Base-by-base conservation (phyloP, 2,888 invertebrate species). In the Gari tellinella region DNA sequence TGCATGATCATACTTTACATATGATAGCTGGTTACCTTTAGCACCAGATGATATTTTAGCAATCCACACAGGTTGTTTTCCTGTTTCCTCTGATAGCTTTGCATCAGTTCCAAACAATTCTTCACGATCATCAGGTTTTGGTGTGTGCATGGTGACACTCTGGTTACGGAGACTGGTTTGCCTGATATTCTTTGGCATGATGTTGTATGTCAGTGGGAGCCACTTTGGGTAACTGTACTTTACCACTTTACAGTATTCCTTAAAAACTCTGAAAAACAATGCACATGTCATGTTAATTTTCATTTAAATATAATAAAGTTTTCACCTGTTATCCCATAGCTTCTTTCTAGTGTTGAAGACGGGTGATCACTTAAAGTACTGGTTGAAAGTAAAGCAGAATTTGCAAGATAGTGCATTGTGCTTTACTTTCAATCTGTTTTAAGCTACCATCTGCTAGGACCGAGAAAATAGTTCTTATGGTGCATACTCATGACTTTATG, bases 1-100 rank as follows among this genome's bases (percentile, higher is more conserved):
- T n/a, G n/a, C n/a, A n/a, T n/a, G n/a, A n/a, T n/a, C n/a, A n/a
- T n/a, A n/a, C n/a, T n/a, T n/a, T n/a, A n/a, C n/a, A n/a, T n/a
- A n/a, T n/a, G n/a, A n/a, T n/a, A n/a, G n/a, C n/a, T n/a, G n/a
- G 1, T 21, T 45, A 83, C 87, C 87, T 78, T 87, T 87, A 15
- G 86, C 74, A 5, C 87, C 87, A 41, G 82, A 61, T 14, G 84
- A 72, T 55, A 78, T 75, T 67, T 87, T 87, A 15, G 84, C 85
- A 60, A 87, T 87, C 87, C 87, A 87, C 1, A 80, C 81, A 0
- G 72, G 53, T 31, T 41, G 45, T 40, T 68, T 74, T 12, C 67
- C 62, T 43, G 78, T 76, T n/a, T 72, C 69, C 43, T 56, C 48
- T 10, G 43, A 40, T 26, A 81, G 53, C 5, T 48, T 72, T 1